phyloP scores from a whole-genome alignment of 2,888 invertebrate species.

The Oithona nana region DNA sequence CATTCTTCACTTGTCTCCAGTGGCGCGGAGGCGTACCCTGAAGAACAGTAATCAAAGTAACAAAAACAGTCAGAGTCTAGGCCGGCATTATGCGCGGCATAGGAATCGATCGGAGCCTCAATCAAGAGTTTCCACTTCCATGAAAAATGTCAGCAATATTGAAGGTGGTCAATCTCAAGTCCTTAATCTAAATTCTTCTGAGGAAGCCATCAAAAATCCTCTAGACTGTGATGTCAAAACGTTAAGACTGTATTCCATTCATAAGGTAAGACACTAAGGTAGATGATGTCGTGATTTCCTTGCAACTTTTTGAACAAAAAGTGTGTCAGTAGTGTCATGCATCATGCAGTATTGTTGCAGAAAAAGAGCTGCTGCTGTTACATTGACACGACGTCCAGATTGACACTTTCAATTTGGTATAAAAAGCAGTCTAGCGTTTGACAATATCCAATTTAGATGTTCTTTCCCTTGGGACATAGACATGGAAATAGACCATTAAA shows the following conservation, averaged over 20 bases:
- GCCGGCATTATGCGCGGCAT: background rate
- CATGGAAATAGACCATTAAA: no score
- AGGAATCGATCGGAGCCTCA: background rate
- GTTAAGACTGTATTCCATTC: background rate
- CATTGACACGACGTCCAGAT: no score
- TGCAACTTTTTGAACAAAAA: background rate
- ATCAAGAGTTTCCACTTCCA: background rate
- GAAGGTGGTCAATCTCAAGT: background rate
- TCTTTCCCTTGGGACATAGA: no score
- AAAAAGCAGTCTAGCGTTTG: no score
- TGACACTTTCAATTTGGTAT: no score
- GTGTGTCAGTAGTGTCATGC: no score
- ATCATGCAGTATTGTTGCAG: no score
- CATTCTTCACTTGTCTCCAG: slow-evolving; percentile 8
- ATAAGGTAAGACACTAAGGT: background rate
- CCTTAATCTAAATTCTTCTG: background rate
- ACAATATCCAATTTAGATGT: no score
- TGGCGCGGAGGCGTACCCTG: background rate
- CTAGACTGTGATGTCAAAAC: background rate
- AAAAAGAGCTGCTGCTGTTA: no score
- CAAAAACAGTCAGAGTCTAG: background rate
- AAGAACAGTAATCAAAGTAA: background rate
- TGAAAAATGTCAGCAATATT: background rate
- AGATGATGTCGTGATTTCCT: no score
- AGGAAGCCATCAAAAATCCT: background rate